Percentiles rank a stretch among this genome's conserved stretches.
Conservation (phyloP, 2,113 vertebrate genomes). For the Sinocyclocheilus anshuiensis region DNA sequence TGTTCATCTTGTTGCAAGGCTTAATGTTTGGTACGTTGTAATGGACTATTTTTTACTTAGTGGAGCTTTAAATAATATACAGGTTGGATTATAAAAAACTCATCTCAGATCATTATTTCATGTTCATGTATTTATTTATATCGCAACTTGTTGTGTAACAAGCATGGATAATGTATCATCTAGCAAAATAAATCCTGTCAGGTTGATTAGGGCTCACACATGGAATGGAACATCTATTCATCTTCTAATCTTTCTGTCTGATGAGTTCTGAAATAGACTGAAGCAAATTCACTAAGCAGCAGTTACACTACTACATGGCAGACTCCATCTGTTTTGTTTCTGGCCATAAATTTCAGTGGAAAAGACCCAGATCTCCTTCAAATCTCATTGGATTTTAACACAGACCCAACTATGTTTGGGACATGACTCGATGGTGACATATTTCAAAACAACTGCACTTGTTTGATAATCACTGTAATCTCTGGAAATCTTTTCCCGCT, state of each 20-base stretch:
- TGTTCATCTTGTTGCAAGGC: no score
- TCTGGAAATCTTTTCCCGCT: slow-evolving; percentile 41
- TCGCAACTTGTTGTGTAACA: not conserved
- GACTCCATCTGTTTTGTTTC: slow-evolving; percentile 39
- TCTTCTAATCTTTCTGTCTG: no score
- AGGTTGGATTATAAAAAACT: no score
- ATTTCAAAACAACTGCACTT: slow-evolving; percentile 43
- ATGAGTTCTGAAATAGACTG: not conserved
- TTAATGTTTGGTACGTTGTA: no score
- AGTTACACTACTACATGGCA: not conserved
- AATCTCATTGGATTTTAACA: slow-evolving; percentile 34
- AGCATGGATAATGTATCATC: not conserved
- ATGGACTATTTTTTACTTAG: no score
- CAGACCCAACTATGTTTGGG: slow-evolving; percentile 31
- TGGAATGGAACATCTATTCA: not conserved
- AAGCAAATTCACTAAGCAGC: not conserved
- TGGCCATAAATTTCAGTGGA: slow-evolving; percentile 28
- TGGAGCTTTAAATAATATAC: no score
- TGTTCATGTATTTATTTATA: not conserved
- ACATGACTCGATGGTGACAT: slow-evolving; percentile 44
- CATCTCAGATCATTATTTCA: not conserved
- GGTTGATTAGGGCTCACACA: not conserved
- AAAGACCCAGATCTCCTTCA: slow-evolving; percentile 34
- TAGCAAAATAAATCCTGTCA: not conserved
- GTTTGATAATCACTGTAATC: slow-evolving; percentile 47